phyloP scores from a whole-genome alignment of 2,113 vertebrate genomes.

The Pristiophorus japonicus region DNA sequence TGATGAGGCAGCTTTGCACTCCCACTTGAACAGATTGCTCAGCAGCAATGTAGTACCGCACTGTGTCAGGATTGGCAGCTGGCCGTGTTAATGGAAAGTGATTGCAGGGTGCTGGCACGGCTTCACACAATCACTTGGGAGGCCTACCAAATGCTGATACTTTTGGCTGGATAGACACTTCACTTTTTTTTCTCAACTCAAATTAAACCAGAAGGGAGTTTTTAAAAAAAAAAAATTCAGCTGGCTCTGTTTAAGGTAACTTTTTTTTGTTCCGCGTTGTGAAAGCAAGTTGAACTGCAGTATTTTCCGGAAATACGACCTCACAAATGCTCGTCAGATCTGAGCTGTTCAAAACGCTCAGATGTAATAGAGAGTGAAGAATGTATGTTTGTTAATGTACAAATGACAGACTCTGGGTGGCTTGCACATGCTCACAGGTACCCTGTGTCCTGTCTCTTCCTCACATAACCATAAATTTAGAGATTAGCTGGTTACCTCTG shows the following conservation, averaged over 20 bases:
- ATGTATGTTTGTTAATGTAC: neutral
- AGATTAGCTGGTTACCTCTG: neutral
- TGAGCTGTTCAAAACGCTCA: neutral
- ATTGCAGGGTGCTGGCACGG: neutral
- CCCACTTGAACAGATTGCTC: neutral
- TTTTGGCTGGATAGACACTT: neutral
- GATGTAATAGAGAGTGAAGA: neutral
- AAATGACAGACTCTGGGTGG: neutral
- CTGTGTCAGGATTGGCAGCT: neutral
- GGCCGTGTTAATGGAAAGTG: neutral
- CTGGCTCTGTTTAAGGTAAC: neutral
- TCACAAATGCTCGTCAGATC: neutral
- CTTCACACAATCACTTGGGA: neutral
- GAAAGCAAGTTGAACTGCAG: neutral
- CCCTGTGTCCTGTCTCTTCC: neutral
- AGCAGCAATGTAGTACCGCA: neutral
- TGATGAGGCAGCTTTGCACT: neutral
- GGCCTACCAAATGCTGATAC: conserved; percentile 6
- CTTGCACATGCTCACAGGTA: neutral
- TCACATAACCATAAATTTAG: neutral
- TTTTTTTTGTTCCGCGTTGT: neutral
- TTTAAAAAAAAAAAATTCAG: neutral
- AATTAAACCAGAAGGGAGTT: neutral
- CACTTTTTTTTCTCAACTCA: neutral
- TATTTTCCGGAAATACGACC: neutral